These are phyloP conservation scores for Anniella stebbinsi DNA, from an alignment of 2,797 vertebrate genomes.

Conservation along the genomic window DNA sequence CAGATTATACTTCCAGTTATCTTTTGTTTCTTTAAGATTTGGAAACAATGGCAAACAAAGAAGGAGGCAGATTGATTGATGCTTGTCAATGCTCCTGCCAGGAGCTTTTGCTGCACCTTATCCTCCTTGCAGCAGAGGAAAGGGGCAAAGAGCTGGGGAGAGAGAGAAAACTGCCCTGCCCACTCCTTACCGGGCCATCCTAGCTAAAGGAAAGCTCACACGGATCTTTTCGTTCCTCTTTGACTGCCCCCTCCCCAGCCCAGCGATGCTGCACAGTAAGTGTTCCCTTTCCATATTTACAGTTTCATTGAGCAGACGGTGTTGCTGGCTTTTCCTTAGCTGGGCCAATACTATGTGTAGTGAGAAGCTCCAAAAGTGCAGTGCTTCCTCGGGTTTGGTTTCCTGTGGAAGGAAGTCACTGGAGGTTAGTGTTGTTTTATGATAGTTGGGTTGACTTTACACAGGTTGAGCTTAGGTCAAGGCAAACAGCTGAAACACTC, in stretches of 20 bases:
- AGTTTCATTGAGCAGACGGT: background rate
- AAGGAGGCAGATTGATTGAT: background rate
- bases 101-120: background rate
- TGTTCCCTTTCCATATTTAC: slow-evolving; percentile 9
- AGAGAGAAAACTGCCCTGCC: background rate
- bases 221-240: background rate
- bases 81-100: slow-evolving; percentile 5
- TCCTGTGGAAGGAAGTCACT: background rate
- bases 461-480: background rate
- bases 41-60: background rate
- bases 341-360: background rate
- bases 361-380: background rate
- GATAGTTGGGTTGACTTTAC: background rate
- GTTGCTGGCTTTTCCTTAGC: background rate
- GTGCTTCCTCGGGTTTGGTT: background rate
- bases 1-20: slow-evolving; percentile 14
- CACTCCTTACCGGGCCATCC: background rate
- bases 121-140: background rate
- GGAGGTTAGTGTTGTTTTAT: background rate
- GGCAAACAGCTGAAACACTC: background rate
- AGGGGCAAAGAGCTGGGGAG: background rate
- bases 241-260: background rate
- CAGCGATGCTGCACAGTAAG: slow-evolving; percentile 36
- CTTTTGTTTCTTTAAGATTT: background rate
- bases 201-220: slow-evolving; percentile 11